These are phyloP conservation scores for Helicoverpa assulta DNA, from an alignment of 2,888 invertebrate species.

Conservation along the genomic window DNA sequence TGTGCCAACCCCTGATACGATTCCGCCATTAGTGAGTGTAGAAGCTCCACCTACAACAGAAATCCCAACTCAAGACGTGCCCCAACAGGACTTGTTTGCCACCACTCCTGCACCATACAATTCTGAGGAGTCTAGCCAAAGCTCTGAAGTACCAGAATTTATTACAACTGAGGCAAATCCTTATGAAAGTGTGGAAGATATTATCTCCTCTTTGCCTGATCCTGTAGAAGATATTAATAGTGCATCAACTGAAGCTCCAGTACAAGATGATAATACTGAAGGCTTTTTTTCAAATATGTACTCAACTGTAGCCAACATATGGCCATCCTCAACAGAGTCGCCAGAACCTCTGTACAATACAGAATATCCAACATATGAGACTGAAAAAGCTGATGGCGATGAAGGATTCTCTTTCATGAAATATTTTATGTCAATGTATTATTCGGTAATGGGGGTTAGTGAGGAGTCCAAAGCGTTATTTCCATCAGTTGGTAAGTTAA, in stretches of 20 bases:
- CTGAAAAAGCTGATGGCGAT: slow-evolving; percentile 64
- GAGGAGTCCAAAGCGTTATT: slow-evolving; percentile 82
- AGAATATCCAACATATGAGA: slow-evolving; percentile 65
- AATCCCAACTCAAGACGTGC: slow-evolving; percentile 35
- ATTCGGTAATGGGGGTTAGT: slow-evolving; percentile 78
- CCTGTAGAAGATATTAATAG: slow-evolving; percentile 34
- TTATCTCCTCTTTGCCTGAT: slow-evolving; percentile 61
- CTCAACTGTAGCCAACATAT: slow-evolving; percentile 79
- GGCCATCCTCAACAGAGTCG: slow-evolving; percentile 76
- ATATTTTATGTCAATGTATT: slow-evolving; percentile 77
- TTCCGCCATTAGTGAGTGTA: slow-evolving; percentile 36
- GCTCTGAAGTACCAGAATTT: slow-evolving; percentile 43
- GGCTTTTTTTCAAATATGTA: slow-evolving; percentile 79
- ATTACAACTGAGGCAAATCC: slow-evolving; percentile 34
- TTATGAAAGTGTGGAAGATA: slow-evolving; percentile 38
- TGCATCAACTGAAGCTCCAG: slow-evolving; percentile 49
- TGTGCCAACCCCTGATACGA: slow-evolving; percentile 41
- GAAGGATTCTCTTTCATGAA: slow-evolving; percentile 80
- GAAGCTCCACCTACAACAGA: slow-evolving; percentile 43
- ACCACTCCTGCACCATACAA: slow-evolving; percentile 41
- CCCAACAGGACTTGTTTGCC: slow-evolving; percentile 17
- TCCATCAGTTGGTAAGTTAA: slow-evolving; percentile 78
- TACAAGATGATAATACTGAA: slow-evolving; percentile 64
- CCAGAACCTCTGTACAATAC: slow-evolving; percentile 76
- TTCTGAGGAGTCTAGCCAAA: slow-evolving; percentile 29